Evolutionary conservation across 2,797 vertebrate species (phyloP), one percentile per base, ranked within the genome.

Genomic region (Manis crassicaudata): DNA sequence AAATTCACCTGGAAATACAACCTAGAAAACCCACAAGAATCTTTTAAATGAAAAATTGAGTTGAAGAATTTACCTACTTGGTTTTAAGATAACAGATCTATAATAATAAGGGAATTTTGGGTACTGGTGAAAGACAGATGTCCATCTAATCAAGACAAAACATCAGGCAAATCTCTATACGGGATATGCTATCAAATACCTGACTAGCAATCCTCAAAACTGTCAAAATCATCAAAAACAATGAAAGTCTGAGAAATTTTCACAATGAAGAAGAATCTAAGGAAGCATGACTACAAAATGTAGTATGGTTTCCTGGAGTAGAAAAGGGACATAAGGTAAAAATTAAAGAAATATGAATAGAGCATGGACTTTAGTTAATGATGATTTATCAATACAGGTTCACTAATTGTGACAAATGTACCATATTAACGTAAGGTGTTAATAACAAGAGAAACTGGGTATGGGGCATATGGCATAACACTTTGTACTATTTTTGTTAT

Each of bases 1-100:
- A 92, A 88, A 84, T 76, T 91, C 40, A 90, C n/a, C 89, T 35
- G 8, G 46, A 94, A 90, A 92, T 52, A 63, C 54, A 85, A 92
- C 16, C 20, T 50, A 32, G 25, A 65, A 84, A 77, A 85, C 29
- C 35, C 17, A 86, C 0, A 4, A 1, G 6, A 58, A 77, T 60
- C 82, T 70, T 77, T 32, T 37, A 75, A 60, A 88, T 23, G 25
- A 93, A 63, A 17, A 87, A 92, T 25, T 85, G 52, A 91, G 18
- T 68, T 76, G 40, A 76, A 90, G 65, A 32, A 84, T 40, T 94
- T 80, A 56, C n/a, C 32, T 65, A 43, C 25, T 43, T 94, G 46
- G 7, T 67, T 85, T 92, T 88, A 87, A 84, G 65, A 75, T 5
- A 35, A 70, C 2, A 46, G 67, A 83, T 68, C 58, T 95, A 52